Base-by-base conservation (phyloP, 30 jellyfish, hydroid and myxozoan genomes). In the Aurelia sp. region DNA sequence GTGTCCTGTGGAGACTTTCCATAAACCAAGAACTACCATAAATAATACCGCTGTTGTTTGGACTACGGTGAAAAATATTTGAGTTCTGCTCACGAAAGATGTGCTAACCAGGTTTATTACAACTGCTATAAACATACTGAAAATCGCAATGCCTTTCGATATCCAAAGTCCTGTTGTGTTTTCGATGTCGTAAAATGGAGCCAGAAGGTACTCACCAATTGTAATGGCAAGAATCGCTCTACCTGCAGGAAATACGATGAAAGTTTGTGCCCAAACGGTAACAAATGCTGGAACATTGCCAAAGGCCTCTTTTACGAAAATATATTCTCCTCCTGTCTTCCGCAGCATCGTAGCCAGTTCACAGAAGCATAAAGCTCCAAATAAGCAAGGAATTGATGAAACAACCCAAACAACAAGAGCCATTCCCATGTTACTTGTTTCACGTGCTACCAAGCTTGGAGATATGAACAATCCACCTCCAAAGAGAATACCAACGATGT, bases 141-240 rank as follows among this genome's bases (percentile, higher is more conserved):
- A 17, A 0, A 80, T 41, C 16, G 82, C 82, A 1, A 77, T 76
- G 44, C 21, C 16, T 47, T 81, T 81, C 19, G 53, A 40, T 16
- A 81, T n/a, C 91, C 84, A 67, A 15, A 67, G 21, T 15, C 91
- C 84, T 27, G 61, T 18, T 2, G 52, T n/a, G 81, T 70, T 51
- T 6, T 31, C 33, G n/a, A 62, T 27, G 78, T 84, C 82, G 62
- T 16, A 58, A 48, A 84, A 84, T 0, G 93, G 88, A 5, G 59
- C 74, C 11, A 72, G 44, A 38, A 76, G 18, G 27, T 70, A 35
- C 7, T 72, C 82, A 3, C 93, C 87, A 8, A 62, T 59, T 4
- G 93, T 60, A 13, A 84, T 15, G 40, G 60, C 72, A 55, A 64
- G 16, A 0, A 73, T 80, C 1, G 93, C 87, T 8, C 33, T 16